Evolutionary conservation across 2,888 invertebrate species (phyloP), one percentile per base, ranked within the genome.

Genomic region (Melangyna quadrimaculata): DNA sequence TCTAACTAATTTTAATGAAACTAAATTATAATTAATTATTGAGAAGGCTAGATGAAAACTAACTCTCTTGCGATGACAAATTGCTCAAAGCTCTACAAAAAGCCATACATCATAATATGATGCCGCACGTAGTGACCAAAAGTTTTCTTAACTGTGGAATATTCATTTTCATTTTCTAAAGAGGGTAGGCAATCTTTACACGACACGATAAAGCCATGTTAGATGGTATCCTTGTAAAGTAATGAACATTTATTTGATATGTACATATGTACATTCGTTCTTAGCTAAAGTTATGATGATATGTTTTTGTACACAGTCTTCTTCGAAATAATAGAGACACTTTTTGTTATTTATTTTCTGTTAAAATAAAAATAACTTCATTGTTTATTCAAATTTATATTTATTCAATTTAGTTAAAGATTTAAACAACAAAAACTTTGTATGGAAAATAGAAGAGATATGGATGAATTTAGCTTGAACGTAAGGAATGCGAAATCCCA

Each of bases 1-100:
- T 10, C 6, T 5, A 53, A 8, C 9, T 55, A 17, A 55, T 55
- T 4, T 29, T 29, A 55, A 55, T 29, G 10, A 61, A 40, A 40
- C 19, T 12, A 65, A 65, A 45, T 45, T 32, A 65, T 45, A 65
- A 65, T 45, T 65, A 45, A 65, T 45, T 65, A 65, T 63, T 63
- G 12, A 45, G 17, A 14, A 32, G n/a, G n/a, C 14, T n/a, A 22
- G 43, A 29, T 14, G 8, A 22, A 59, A 40, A 55, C n/a, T n/a
- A n/a, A n/a, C n/a, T n/a, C 35, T 70, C 74, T 37, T 51, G 24
- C 24, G 63, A 78, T 83, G 83, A 57, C 78, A 70, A 74, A 78
- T 83, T 70, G 65, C 83, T 7, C 9, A 35, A 32, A 61, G 63
- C 71, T 67, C 29, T 67, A 48, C 37, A 61, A 24, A 51, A 63